Conservation (phyloP, 2,888 invertebrate genomes). For the Chaetogeoica ovagalla region DNA sequence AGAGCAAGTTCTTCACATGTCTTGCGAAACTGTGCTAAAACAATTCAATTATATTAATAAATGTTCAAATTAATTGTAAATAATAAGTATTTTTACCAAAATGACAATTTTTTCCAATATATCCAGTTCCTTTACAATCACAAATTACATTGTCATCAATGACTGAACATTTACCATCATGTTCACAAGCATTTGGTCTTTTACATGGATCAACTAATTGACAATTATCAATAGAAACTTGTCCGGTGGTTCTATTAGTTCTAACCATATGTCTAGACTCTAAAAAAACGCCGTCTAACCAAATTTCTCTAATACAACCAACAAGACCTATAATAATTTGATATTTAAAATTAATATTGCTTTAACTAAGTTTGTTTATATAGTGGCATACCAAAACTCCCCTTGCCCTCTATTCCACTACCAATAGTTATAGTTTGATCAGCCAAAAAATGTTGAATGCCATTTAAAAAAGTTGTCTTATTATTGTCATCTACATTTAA, state of each 20-base stretch:
- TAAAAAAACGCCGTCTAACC: constrained; percentile 77
- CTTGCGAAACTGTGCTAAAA: constrained; percentile 78
- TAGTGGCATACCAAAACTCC: constrained; percentile 56
- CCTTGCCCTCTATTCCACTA: constrained; percentile 72
- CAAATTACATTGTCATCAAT: constrained; percentile 85
- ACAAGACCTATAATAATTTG: constrained; percentile 69
- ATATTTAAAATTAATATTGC: neutral
- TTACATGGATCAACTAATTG: constrained; percentile 87
- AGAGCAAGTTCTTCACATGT: constrained; percentile 91
- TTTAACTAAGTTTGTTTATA: neutral
- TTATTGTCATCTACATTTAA: constrained; percentile 44
- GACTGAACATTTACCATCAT: constrained; percentile 87
- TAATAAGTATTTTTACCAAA: constrained; percentile 65
- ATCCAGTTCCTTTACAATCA: constrained; percentile 87
- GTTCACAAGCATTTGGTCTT: constrained; percentile 88
- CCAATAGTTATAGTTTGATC: constrained; percentile 69
- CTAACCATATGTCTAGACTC: constrained; percentile 81
- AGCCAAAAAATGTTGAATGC: constrained; percentile 48
- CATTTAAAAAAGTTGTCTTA: constrained; percentile 43
- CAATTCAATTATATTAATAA: constrained; percentile 25
- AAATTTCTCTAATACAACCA: constrained; percentile 88
- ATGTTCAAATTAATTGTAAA: neutral
- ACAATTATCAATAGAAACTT: constrained; percentile 87
- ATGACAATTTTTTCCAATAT: constrained; percentile 91
- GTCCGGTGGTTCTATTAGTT: constrained; percentile 81